A percentile compares a stretch with the other conserved stretches of the same genome.
Conservation (phyloP, 2,113 vertebrate species). For the Lophochroa leadbeateri region DNA sequence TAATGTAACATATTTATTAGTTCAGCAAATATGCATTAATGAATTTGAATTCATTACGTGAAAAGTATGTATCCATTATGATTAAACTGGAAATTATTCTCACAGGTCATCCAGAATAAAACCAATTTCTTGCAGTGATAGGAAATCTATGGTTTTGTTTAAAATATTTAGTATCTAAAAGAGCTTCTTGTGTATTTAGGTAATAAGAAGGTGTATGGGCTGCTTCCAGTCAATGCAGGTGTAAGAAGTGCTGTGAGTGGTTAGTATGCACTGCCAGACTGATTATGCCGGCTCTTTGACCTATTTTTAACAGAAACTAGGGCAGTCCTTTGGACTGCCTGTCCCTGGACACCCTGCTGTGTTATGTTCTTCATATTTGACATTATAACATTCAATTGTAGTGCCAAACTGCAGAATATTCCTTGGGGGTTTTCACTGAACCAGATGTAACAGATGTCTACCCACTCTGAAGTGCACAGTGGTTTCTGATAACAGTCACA, state of each 20-base stretch:
- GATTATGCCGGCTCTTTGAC: conserved; percentile 80
- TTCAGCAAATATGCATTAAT: background rate
- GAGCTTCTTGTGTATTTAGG: background rate
- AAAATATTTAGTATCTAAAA: background rate
- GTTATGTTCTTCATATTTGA: conserved; percentile 67
- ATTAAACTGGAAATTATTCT: conserved; percentile 19
- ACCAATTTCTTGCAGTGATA: background rate
- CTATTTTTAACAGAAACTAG: conserved; percentile 83
- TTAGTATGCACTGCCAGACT: conserved; percentile 76
- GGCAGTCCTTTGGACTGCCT: conserved; percentile 74
- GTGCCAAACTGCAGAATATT: conserved; percentile 37
- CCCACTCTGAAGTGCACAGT: background rate
- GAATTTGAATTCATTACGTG: background rate
- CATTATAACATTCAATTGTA: conserved; percentile 52
- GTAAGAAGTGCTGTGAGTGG: conserved; percentile 65
- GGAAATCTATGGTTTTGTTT: background rate
- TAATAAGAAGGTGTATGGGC: background rate
- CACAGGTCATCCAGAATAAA: background rate
- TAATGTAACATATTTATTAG: background rate
- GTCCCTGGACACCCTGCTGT: conserved; percentile 72
- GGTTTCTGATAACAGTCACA: background rate
- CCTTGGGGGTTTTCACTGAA: conserved; percentile 31
- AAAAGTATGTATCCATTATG: background rate
- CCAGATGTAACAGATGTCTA: conserved; percentile 64
- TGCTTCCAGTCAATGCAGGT: background rate